Base-by-base conservation (phyloP, 2,888 invertebrate genomes). In the Lithophane ornitopus region DNA sequence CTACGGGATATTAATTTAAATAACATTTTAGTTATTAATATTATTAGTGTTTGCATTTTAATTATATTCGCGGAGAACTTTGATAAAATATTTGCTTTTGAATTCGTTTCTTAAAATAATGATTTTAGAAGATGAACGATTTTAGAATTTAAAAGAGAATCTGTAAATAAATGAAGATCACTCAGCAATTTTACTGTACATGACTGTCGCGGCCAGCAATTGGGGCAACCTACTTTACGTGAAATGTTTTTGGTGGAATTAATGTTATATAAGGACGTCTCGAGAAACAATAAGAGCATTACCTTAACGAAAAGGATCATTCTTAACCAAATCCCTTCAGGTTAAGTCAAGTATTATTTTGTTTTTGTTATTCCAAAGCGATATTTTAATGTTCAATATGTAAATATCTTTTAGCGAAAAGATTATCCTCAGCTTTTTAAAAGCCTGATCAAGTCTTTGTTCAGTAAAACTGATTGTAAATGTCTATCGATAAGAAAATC, bases 281-380 rank as follows among this genome's bases (percentile, higher is more conserved):
- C 46, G 44, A 79, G 14, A n/a, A 68, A 68, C 49, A 65, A 54
- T 68, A 74, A 65, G 56, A 62, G 52, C 74, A 79, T 79, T 74
- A 69, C 39, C 28, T 22, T 59, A 65, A 63, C n/a, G 28, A 80
- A 79, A 58, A 67, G 66, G 66, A 66, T 67, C 26, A 68, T 54
- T 68, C 34, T 28, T 26, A 54, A n/a, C 52, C 8, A 73, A 80
- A 68, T 67, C 58, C 74, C 12, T 59, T 79, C n/a, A 58, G 62
- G 67, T 73, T 68, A 58, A 68, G 44, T 58, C 61, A 49, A 66
- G 54, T 71, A 71, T 65, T 65, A 59, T 19, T 70, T 66, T 71
- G 26, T 39, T 52, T 67, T 78, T 67, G 49, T 62, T 67, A 49
- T 58, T 52, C 0, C 7, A 58, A 78, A 34, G 34, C 56, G 26